These are phyloP conservation scores for Holotrichia oblita DNA, from an alignment of 1,140 invertebrate genomes.

Conservation along the genomic window DNA sequence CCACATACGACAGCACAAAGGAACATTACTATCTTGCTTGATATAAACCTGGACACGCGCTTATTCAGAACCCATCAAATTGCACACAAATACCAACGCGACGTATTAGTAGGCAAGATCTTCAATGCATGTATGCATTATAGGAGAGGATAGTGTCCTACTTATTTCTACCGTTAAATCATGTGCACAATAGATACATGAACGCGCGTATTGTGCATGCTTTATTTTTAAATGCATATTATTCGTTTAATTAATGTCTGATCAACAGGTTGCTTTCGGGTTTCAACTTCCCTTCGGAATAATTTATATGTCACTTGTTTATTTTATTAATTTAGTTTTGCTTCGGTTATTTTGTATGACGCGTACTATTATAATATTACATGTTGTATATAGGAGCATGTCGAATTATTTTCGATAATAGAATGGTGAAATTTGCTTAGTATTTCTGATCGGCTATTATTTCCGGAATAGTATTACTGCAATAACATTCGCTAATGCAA, in stretches of 20 bases:
- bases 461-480: background rate
- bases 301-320: slow-evolving; percentile 40
- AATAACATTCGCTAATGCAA: background rate
- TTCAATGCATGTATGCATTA: background rate
- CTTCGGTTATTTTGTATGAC: slow-evolving; percentile 37
- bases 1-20: background rate
- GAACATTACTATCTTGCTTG: slow-evolving; percentile 2
- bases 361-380: background rate
- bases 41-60: background rate
- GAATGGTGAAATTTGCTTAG: slow-evolving; percentile 9
- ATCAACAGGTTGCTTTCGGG: slow-evolving; percentile 38
- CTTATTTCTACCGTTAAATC: slow-evolving; percentile 31
- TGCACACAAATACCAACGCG: background rate
- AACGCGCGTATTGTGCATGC: background rate
- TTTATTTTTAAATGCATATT: slow-evolving; percentile 41
- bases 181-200: slow-evolving; percentile 26
- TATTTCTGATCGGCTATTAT: background rate
- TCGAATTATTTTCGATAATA: slow-evolving; percentile 30
- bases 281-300: slow-evolving; percentile 38
- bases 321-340: slow-evolving; percentile 41
- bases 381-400: background rate
- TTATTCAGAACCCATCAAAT: slow-evolving; percentile 9
- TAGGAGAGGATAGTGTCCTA: background rate
- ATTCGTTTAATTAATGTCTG: slow-evolving; percentile 38
- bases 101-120: background rate